Evolutionary conservation across 2,113 vertebrate genomes (phyloP).

Genomic region (Phasianus colchicus): DNA sequence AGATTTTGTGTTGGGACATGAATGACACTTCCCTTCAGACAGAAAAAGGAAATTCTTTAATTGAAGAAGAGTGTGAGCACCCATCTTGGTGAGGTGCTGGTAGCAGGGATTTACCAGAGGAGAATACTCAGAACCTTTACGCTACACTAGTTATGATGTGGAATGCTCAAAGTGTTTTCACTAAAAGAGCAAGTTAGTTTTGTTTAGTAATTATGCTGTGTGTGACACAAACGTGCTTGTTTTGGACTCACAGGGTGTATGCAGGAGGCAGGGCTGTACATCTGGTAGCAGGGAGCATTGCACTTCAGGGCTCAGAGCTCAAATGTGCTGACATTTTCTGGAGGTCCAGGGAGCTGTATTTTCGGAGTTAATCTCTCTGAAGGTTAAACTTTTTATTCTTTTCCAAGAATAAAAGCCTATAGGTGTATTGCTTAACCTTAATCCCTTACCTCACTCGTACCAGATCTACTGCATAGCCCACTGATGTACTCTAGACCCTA

Average conservation of each 20-base stretch:
- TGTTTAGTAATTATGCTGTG: fast-evolving
- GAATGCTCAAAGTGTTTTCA: too few species aligned
- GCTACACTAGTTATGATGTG: background rate
- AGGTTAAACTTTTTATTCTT: background rate
- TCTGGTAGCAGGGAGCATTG: background rate
- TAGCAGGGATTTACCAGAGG: background rate
- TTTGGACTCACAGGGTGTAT: background rate
- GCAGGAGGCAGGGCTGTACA: background rate
- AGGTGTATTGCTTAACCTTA: background rate
- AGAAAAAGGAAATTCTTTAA: fast-evolving
- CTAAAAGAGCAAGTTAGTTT: background rate
- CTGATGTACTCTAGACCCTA: fast-evolving
- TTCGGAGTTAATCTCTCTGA: background rate
- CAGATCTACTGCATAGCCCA: background rate
- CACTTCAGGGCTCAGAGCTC: background rate
- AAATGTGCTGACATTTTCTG: background rate
- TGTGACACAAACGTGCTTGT: fast-evolving
- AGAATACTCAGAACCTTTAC: background rate
- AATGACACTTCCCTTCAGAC: background rate
- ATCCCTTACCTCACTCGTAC: background rate
- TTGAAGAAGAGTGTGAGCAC: fast-evolving
- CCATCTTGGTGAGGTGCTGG: fast-evolving
- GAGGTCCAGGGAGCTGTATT: background rate
- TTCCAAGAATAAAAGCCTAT: background rate
- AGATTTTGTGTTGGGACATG: background rate